A percentile compares a stretch with the other conserved stretches of the same genome.
phyloP scores from a whole-genome alignment of 2,113 vertebrate genomes.

The Lipotes vexillifer region DNA sequence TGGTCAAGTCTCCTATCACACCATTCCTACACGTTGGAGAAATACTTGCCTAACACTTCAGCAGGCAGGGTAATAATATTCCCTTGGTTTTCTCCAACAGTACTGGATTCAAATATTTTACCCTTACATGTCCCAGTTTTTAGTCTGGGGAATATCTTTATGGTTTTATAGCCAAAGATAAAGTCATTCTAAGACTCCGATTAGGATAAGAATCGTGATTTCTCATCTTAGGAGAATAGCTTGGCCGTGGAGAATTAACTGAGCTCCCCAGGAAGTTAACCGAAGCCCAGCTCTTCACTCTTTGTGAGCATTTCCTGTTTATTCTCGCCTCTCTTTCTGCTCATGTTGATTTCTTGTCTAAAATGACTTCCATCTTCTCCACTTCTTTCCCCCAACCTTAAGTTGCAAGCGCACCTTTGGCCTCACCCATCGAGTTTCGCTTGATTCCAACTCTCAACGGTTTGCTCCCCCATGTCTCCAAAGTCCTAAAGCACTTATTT shows the following conservation, averaged over 20 bases:
- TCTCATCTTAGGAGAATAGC: not conserved
- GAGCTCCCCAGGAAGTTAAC: not conserved
- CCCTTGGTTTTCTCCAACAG: not conserved
- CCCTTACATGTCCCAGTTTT: not conserved
- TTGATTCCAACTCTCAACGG: not conserved
- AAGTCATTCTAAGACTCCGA: not conserved
- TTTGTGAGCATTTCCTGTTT: not conserved
- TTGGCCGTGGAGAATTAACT: not conserved
- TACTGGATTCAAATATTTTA: not conserved
- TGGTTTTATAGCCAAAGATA: not conserved
- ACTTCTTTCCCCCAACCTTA: not conserved
- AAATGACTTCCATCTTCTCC: not conserved
- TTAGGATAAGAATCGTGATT: not conserved
- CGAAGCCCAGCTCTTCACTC: not conserved
- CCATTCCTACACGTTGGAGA: no score
- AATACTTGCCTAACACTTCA: not conserved
- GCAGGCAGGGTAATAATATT: no score
- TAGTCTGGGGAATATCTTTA: not conserved
- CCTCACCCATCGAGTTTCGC: not conserved
- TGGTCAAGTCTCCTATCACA: accelerated
- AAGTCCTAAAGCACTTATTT: not conserved
- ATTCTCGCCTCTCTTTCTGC: not conserved
- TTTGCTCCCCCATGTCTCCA: not conserved
- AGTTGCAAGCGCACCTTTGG: not conserved
- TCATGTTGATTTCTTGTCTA: not conserved